Conservation (phyloP, 1,140 invertebrate species). For the Paraescarpia echinospica region DNA sequence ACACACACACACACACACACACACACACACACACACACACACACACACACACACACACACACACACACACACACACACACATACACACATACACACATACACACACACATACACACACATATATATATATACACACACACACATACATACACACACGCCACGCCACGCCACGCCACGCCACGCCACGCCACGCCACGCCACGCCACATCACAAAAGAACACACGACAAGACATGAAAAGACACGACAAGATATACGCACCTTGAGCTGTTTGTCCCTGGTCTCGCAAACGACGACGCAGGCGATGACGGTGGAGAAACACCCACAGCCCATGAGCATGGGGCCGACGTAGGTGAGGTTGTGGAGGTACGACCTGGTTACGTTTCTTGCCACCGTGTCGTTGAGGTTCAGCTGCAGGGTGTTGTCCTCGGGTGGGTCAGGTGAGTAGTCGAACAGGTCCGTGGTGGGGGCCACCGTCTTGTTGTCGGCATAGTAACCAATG, state of each 20-base stretch:
- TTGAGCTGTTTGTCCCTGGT: constrained; percentile 20
- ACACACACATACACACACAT: too few relatives aligned
- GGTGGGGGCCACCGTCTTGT: background rate
- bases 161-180: too few relatives aligned
- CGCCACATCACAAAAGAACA: too few relatives aligned
- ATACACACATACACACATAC: too few relatives aligned
- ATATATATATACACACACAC: too few relatives aligned
- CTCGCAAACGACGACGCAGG: constrained; percentile 26
- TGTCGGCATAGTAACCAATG: constrained; percentile 21
- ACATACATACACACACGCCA: too few relatives aligned
- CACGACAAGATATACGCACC: too few relatives aligned
- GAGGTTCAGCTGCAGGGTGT: background rate
- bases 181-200: too few relatives aligned
- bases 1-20: too few relatives aligned
- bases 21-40: too few relatives aligned
- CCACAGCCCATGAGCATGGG: constrained; percentile 27
- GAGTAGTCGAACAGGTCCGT: background rate
- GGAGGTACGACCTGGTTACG: background rate
- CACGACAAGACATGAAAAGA: background rate
- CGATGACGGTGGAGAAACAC: constrained; percentile 23
- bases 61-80: too few relatives aligned
- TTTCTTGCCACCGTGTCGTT: background rate
- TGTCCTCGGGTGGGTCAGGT: background rate
- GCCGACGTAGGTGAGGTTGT: constrained; percentile 26
- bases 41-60: too few relatives aligned